Evolutionary conservation across 2,888 invertebrate genomes (phyloP), one percentile per base, ranked within the genome.

Genomic region (Harpagoxenus sublaevis): DNA sequence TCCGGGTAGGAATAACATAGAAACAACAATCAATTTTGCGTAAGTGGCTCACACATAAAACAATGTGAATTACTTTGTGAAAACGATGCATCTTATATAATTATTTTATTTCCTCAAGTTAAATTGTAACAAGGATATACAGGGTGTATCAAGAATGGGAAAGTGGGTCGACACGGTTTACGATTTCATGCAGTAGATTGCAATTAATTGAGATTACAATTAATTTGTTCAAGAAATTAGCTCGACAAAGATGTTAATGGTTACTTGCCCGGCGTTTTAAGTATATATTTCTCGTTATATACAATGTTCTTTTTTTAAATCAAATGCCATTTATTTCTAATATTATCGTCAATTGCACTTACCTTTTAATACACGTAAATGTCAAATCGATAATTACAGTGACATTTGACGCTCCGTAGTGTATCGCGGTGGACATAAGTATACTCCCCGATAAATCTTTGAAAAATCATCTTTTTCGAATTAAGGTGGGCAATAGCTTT

Each of bases 331-430:
- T 60, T 48, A 45, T 45, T 35, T 75, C 6, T 51, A 63, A 35
- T 23, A 75, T 35, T 35, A 4, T 4, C 9, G 31, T 9, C 35
- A 77, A 18, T 18, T 60, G 23, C 48, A 65, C 39, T 77, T 77
- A 66, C 53, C 31, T 78, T 68, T 3, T 65, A 51, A 63, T 35
- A 63, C 23, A 77, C n/a, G 3, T 75, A 75, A 62, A 65, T 0
- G 6, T 73, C 35, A 15, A 66, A n/a, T 12, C 53, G n/a, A 55
- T 53, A 48, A 28, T 70, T 15, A 73, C 53, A 55, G 12, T 31
- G 9, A 39, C 15, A 42, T 48, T 55, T 18, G 8, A 5, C 31
- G 4, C n/a, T 66, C 31, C 35, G 12, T 31, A 57, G n/a, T 45
- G n/a, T 70, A 45, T 60, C 18, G 10, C 18, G 31, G 35, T 70